These are phyloP conservation scores for Stenurella melanura DNA, from an alignment of 2,888 invertebrate species.

Conservation along the genomic window DNA sequence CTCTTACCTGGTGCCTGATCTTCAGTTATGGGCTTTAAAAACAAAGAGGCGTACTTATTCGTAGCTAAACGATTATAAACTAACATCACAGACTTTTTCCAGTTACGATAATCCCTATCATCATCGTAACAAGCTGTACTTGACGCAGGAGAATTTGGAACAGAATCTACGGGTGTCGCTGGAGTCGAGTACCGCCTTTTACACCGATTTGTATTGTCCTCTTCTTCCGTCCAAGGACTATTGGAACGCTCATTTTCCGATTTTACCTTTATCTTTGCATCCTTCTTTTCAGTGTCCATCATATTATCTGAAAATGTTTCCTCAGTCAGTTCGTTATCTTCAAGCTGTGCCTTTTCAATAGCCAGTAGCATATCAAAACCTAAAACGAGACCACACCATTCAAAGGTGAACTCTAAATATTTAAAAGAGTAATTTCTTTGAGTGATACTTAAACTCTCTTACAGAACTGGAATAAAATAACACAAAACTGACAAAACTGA, in stretches of 20 bases:
- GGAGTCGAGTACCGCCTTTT: conserved; percentile 73
- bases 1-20: conserved; percentile 82
- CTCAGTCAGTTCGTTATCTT: conserved; percentile 65
- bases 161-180: conserved; percentile 77
- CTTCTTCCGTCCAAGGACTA: conserved; percentile 77
- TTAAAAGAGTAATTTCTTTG: too few species aligned
- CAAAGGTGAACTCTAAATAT: too few species aligned
- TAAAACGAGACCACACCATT: conserved; percentile 55
- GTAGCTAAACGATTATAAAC: conserved; percentile 85
- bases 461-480: too few species aligned
- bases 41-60: conserved; percentile 91
- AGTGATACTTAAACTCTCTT: too few species aligned
- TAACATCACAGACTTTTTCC: conserved; percentile 93
- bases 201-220: conserved; percentile 65
- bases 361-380: conserved; percentile 71
- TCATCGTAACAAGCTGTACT: conserved; percentile 78
- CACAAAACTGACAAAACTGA: too few species aligned
- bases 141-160: conserved; percentile 78
- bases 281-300: conserved; percentile 61
- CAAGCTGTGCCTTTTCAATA: conserved; percentile 69
- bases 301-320: conserved; percentile 64
- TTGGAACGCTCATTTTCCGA: conserved; percentile 74
- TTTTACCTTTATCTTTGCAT: conserved; percentile 69
- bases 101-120: conserved; percentile 85
- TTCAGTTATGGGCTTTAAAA: conserved; percentile 90